These are phyloP conservation scores for Hoplodrina blanda DNA, from an alignment of 2,888 invertebrate genomes.

Conservation along the genomic window DNA sequence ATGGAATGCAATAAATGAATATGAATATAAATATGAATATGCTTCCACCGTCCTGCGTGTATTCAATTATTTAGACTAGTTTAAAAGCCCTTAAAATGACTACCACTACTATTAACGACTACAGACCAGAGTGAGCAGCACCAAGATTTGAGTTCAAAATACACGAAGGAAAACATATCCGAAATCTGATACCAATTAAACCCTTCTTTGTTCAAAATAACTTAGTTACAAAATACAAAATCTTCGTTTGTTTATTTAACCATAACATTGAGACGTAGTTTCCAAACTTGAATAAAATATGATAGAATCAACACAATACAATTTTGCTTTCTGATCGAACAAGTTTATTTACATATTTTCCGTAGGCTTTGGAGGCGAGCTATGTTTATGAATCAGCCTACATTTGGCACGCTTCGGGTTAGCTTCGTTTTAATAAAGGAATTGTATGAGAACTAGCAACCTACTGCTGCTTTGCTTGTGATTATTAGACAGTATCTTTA, in stretches of 20 bases:
- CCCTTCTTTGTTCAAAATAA: conserved; percentile 17
- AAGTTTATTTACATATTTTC: conserved; percentile 49
- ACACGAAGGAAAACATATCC: not conserved
- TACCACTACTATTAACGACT: too few relatives aligned
- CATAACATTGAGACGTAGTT: conserved; percentile 22
- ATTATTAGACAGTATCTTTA: not conserved
- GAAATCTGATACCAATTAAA: conserved; percentile 38
- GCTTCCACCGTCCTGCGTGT: not conserved
- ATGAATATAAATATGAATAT: too few relatives aligned
- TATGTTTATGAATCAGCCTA: conserved; percentile 46
- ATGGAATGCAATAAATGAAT: too few relatives aligned
- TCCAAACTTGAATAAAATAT: conserved; percentile 23
- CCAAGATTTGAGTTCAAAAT: not conserved
- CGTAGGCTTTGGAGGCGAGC: conserved; percentile 28
- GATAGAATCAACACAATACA: conserved; percentile 42
- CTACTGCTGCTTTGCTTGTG: not conserved
- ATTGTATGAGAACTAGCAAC: conserved; percentile 3
- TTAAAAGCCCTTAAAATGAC: not conserved
- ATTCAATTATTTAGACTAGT: not conserved
- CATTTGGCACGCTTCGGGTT: conserved; percentile 30
- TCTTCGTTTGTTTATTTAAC: conserved; percentile 29
- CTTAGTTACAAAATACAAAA: conserved; percentile 17
- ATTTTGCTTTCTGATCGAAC: conserved; percentile 40
- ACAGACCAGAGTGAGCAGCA: not conserved
- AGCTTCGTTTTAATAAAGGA: conserved; percentile 21